Base-by-base conservation (phyloP, 2,113 vertebrate species). In the Rhinoptilus africanus region DNA sequence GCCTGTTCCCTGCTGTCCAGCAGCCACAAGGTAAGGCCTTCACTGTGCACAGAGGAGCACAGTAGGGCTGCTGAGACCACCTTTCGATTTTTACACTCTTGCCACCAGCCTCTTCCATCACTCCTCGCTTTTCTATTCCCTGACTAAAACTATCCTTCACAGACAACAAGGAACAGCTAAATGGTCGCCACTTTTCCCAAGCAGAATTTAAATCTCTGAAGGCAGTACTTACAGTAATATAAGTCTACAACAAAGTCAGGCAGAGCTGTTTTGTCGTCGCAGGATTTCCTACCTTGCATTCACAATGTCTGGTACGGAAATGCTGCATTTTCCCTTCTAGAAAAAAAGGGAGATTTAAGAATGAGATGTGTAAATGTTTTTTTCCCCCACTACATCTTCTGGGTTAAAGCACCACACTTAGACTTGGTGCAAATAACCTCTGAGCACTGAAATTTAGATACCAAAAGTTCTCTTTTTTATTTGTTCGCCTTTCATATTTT, bases 31-130 rank as follows among this genome's bases (percentile, higher is more conserved):
- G 9, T 27, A 47, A 78, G 14, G 62, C 23, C 26, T 39, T 32
- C 41, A 12, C 43, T 1, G 0, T 11, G 8, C 43, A n/a, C 16
- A 64, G 9, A 30, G 51, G 4, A 15, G 7, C 53, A 39, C 0
- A 3, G 32, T 27, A 75, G 41, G 30, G 60, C 66, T 78, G 23
- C 21, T 45, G 30, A 73, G 50, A 64, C 6, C 32, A 28, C 34
- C 43, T 39, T 6, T 17, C 11, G 62, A 69, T 59, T 45, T 54
- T 41, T 9, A 41, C n/a, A 43, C 13, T 53, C 28, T 8, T 66
- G 28, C 8, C 50, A 73, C 35, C 45, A 64, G 24, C 27, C 27
- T 91, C 43, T 81, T 93, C 48, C 30, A 15, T 41, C 8, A 4
- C 21, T 72, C 41, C 53, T 76, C 2, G 0, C 64, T 92, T 56